Evolutionary conservation across 1,140 invertebrate genomes (phyloP).

Genomic region (Pseudomyrmex concolor): DNA sequence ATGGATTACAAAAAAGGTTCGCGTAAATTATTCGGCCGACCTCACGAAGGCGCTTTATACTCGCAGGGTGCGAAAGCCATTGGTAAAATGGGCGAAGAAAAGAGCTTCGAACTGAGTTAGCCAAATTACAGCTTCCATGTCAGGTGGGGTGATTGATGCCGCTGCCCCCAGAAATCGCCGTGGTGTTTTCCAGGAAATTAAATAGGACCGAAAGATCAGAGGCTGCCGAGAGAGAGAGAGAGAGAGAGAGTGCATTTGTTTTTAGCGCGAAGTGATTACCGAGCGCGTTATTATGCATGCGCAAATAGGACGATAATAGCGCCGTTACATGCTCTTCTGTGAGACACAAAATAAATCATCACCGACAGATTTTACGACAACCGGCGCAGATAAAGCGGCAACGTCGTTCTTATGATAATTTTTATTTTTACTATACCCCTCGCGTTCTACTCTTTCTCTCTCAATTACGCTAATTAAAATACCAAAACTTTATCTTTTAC

Average conservation of each 20-base stretch:
- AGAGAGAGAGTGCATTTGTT: conserved; percentile 30
- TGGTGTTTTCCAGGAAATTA: conserved; percentile 83
- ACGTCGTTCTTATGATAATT: neutral
- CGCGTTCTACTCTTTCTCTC: neutral
- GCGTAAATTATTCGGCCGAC: conserved; percentile 68
- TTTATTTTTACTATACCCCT: too few species aligned
- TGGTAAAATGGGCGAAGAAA: conserved; percentile 68
- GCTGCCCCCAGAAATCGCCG: conserved; percentile 66
- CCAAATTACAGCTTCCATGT: conserved; percentile 85
- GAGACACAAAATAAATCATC: conserved; percentile 49
- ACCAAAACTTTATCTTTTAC: neutral
- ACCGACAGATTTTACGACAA: conserved; percentile 64
- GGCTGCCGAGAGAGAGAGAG: conserved; percentile 26
- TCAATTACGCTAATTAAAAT: neutral
- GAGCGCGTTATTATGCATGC: conserved; percentile 54
- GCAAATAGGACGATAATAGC: conserved; percentile 66
- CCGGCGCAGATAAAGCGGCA: neutral
- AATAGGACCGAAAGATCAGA: conserved; percentile 77
- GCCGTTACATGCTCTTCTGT: conserved; percentile 15
- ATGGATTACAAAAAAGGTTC: conserved; percentile 75
- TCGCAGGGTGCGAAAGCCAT: conserved; percentile 71
- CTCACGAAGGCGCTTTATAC: conserved; percentile 58
- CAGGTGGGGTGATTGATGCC: conserved; percentile 83
- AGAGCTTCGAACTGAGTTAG: conserved; percentile 77
- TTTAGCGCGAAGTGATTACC: conserved; percentile 67